phyloP scores from a whole-genome alignment of 2,113 vertebrate genomes.

The Pterophyllum scalare region DNA sequence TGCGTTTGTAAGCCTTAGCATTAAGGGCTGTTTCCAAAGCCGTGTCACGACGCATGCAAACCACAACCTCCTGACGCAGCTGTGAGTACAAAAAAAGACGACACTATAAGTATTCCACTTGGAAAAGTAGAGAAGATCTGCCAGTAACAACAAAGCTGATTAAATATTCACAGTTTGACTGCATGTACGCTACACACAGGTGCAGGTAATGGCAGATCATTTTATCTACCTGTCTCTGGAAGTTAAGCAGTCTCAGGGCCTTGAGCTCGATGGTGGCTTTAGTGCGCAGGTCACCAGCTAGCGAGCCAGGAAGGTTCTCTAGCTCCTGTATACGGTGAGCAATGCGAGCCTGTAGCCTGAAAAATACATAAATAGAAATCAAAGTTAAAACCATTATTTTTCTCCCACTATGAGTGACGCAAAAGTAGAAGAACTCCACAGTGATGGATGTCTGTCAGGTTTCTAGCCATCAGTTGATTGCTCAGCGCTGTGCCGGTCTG shows the following conservation, averaged over 20 bases:
- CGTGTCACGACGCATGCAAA: conserved; percentile 96
- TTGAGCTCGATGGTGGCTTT: conserved; percentile 98
- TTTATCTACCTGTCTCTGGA: conserved; percentile 91
- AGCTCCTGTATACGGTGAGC: conserved; percentile 96
- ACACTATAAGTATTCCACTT: not conserved
- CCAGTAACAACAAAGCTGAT: not conserved
- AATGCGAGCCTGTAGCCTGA: conserved; percentile 93
- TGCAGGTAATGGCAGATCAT: not conserved
- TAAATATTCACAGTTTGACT: not conserved
- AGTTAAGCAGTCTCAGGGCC: conserved; percentile 94
- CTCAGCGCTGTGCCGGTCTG: too few species aligned
- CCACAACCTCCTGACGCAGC: conserved; percentile 97
- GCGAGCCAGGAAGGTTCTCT: conserved; percentile 93
- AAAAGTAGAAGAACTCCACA: not conserved
- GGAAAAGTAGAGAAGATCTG: not conserved
- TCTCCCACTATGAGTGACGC: not conserved
- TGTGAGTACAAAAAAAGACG: conserved; percentile 40
- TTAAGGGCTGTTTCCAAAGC: conserved; percentile 96
- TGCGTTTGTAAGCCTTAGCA: conserved; percentile 97
- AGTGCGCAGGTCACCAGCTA: conserved; percentile 93
- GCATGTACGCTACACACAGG: not conserved
- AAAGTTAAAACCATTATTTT: not conserved
- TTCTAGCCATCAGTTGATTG: too few species aligned
- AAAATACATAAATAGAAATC: not conserved
- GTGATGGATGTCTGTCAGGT: not conserved